Conservation (phyloP, 2,888 invertebrate species). For the Deilephila porcellus region DNA sequence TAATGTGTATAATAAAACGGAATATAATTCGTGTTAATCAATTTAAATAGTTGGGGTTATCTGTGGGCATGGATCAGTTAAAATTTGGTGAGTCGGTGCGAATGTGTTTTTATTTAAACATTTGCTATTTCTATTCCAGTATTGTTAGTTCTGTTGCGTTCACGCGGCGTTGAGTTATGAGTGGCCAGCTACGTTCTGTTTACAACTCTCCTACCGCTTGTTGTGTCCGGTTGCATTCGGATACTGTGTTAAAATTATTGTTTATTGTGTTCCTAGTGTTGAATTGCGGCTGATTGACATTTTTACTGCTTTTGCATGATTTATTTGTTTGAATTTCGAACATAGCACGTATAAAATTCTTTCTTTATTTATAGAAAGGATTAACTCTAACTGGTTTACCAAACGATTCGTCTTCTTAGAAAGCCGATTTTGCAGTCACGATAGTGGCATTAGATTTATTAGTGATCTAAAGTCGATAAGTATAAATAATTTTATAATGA, state of each 20-base stretch:
- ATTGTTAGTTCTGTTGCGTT: constrained; percentile 36
- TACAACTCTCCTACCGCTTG: constrained; percentile 59
- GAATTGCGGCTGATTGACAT: constrained; percentile 45
- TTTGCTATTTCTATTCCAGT: constrained; percentile 34
- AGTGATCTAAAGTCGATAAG: not conserved
- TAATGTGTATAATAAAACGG: constrained; percentile 49
- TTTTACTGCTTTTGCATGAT: constrained; percentile 30
- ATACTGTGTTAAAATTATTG: constrained; percentile 56
- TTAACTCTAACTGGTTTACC: not conserved
- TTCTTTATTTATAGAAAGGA: not conserved
- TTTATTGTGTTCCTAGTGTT: constrained; percentile 55
- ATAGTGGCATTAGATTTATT: not conserved
- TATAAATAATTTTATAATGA: too few species aligned
- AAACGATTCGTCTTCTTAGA: not conserved
- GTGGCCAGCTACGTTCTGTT: constrained; percentile 54
- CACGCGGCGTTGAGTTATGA: constrained; percentile 51
- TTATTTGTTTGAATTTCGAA: constrained; percentile 9
- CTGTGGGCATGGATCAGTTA: constrained; percentile 9
- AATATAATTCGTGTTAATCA: constrained; percentile 48
- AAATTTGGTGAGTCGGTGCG: constrained; percentile 5
- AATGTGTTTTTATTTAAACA: constrained; percentile 29
- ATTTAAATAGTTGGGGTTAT: constrained; percentile 9
- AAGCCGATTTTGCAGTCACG: not conserved
- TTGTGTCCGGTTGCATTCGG: constrained; percentile 58
- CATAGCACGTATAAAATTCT: too few species aligned